Evolutionary conservation across 2,797 vertebrate species (phyloP), one percentile per base, ranked within the genome.

Genomic region (Furcifer pardalis): DNA sequence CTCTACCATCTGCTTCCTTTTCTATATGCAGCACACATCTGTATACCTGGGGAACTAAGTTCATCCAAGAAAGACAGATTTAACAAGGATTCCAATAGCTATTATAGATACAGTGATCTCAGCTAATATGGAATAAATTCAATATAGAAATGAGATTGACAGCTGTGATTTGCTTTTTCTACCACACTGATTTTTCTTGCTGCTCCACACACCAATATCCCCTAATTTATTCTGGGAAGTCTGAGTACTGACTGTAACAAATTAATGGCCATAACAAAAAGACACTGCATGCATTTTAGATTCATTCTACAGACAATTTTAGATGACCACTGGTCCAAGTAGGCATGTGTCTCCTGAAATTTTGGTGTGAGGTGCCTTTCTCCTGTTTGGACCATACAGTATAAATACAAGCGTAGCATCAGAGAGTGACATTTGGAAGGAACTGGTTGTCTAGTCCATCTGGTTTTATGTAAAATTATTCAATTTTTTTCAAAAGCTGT

Each of bases 211-310:
- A 15, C 23, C 13, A 37, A 25, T 30, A 32, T 37, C 78, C 42
- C 35, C 72, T 80, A 3, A 71, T 49, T 10, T 76, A 80, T 83
- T 8, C 72, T 13, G 4, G 86, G 30, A 74, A 42, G 42, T 83
- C 52, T 77, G 44, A 65, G 52, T 0, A 1, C 80, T 83, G 77
- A 86, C 27, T 46, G 25, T 27, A 62, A 60, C 12, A 17, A 21
- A 52, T 79, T 21, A 52, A 35, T 8, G 49, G 46, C 7, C 75
- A 77, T 63, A 27, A 30, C 25, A 65, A 17, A 40, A 32, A 17
- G 81, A 8, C 12, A 19, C 8, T 79, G n/a, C n/a, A 0, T 0
- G 0, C 73, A 3, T 37, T 15, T 83, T 76, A n/a, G 35, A 76
- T 23, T 30, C 25, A 66, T n/a, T 44, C 72, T 27, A 56, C 27